Conservation (phyloP, 2,113 vertebrate genomes). For the Calidris pygmaea region DNA sequence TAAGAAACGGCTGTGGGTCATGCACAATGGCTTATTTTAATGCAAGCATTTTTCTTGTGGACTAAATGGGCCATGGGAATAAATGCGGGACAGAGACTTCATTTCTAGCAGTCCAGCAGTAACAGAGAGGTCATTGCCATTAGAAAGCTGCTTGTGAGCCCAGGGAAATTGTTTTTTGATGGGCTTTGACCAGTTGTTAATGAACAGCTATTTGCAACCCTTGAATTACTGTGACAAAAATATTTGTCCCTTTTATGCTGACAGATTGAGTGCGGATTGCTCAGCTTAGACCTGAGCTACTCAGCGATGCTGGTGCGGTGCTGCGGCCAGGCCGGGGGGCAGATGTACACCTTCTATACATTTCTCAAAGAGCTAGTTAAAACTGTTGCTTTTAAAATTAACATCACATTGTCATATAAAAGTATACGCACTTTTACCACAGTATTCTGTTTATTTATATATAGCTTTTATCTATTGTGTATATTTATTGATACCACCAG, state of each 20-base stretch:
- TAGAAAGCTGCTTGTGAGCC: background rate
- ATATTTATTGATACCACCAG: background rate
- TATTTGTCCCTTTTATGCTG: background rate
- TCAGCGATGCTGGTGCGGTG: background rate
- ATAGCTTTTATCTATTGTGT: background rate
- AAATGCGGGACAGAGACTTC: background rate
- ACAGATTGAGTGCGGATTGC: background rate
- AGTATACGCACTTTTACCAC: background rate
- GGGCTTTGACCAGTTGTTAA: background rate
- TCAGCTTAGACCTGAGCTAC: background rate
- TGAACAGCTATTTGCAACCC: background rate
- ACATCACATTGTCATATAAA: background rate
- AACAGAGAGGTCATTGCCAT: background rate
- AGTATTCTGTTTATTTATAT: background rate
- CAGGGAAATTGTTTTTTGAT: background rate
- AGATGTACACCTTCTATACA: background rate
- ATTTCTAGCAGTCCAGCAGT: background rate
- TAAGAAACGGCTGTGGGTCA: background rate
- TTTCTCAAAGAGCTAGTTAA: background rate
- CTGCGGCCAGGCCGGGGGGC: background rate
- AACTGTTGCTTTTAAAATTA: background rate
- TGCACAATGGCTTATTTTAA: slow-evolving; percentile 4
- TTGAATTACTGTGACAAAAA: background rate
- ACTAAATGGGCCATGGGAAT: background rate
- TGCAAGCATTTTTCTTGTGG: background rate